These are phyloP conservation scores for Sminthurides aquaticus DNA, from an alignment of 2,888 invertebrate species.

Conservation along the genomic window DNA sequence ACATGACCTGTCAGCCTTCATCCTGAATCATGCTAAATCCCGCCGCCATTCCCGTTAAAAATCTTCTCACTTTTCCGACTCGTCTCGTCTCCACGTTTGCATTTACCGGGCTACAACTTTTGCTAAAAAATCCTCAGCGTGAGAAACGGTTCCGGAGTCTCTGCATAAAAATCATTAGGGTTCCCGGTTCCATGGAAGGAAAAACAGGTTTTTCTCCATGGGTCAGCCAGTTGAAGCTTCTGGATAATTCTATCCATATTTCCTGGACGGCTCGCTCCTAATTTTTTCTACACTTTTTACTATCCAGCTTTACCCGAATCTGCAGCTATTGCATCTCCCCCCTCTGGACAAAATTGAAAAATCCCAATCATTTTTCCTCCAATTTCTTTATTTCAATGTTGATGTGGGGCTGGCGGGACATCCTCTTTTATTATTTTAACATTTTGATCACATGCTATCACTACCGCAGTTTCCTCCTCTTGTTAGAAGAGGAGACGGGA, in stretches of 20 bases:
- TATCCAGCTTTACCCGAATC: not conserved
- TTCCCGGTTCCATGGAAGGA: not conserved
- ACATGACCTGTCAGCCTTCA: not conserved
- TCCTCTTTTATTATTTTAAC: not conserved
- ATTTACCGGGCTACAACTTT: too few species aligned
- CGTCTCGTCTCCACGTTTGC: too few species aligned
- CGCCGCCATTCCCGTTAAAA: too few species aligned
- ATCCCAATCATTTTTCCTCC: not conserved
- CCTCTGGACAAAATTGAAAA: not conserved
- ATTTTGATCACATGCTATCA: not conserved
- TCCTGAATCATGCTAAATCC: too few species aligned
- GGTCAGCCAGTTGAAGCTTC: not conserved
- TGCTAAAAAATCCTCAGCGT: not conserved
- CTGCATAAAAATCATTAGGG: not conserved
- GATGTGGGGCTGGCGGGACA: not conserved
- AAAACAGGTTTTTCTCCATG: not conserved
- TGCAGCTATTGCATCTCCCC: too few species aligned
- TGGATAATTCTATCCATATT: not conserved
- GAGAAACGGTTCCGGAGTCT: not conserved
- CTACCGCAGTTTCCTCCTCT: not conserved
- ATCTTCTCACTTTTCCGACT: too few species aligned
- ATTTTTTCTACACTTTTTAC: not conserved
- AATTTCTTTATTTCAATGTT: not conserved
- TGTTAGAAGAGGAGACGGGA: too few species aligned
- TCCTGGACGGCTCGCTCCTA: not conserved